Conservation (phyloP, 2,888 invertebrate genomes). For the Acleris sparsana region DNA sequence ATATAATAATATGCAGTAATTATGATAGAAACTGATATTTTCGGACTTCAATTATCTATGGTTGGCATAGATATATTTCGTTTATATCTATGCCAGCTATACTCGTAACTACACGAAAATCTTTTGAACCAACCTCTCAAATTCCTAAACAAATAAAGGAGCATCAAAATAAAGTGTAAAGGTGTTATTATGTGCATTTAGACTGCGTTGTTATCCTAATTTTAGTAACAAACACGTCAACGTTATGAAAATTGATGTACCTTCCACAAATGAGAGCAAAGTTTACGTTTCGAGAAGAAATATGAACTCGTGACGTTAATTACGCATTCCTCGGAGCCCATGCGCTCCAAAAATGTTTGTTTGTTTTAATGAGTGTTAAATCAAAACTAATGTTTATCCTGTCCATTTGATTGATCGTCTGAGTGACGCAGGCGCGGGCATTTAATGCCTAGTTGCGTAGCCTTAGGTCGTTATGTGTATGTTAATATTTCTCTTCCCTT, state of each 20-base stretch:
- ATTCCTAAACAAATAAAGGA: no score
- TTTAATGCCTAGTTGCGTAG: constrained; percentile 44
- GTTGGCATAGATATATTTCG: no score
- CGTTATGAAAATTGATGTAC: constrained; percentile 23
- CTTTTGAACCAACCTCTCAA: no score
- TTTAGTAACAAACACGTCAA: constrained; percentile 17
- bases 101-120: no score
- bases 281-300: constrained; percentile 46
- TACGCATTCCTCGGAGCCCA: constrained; percentile 54
- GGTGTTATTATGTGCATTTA: no score
- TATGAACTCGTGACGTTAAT: constrained; percentile 69
- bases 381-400: constrained; percentile 70
- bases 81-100: no score
- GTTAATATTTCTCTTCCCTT: constrained; percentile 15
- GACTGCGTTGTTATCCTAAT: constrained; percentile 9
- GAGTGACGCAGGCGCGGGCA: constrained; percentile 47
- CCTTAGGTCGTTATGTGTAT: constrained; percentile 51
- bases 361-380: constrained; percentile 69
- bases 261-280: constrained; percentile 13
- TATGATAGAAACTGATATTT: no score
- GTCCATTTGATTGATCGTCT: constrained; percentile 68
- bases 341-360: constrained; percentile 61
- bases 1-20: no score
- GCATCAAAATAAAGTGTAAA: no score
- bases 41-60: no score